Evolutionary conservation across 92 coral and sea anemone genomes (phyloP).

Genomic region (Ricordea florida): DNA sequence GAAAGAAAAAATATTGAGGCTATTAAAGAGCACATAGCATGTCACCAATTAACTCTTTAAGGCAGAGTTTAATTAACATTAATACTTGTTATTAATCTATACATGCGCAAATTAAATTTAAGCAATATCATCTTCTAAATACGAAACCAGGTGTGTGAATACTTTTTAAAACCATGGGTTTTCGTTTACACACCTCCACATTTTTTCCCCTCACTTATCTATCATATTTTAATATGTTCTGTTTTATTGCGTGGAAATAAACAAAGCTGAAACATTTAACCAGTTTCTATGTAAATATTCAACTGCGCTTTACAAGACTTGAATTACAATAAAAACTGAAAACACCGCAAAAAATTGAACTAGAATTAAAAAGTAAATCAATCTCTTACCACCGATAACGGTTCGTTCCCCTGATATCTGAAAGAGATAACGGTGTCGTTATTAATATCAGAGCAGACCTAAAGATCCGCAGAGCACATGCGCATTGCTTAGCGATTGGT

Average conservation of each 20-base stretch:
- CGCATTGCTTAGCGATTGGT: neutral
- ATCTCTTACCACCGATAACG: slow-evolving; percentile 18
- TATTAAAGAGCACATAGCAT: neutral
- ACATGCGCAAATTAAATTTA: neutral
- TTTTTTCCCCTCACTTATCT: too few species aligned
- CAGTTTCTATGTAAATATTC: too few species aligned
- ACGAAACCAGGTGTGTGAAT: too few species aligned
- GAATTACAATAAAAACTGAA: too few species aligned
- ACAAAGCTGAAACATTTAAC: too few species aligned
- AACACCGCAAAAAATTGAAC: too few species aligned
- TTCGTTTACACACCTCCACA: too few species aligned
- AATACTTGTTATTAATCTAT: neutral
- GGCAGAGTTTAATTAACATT: neutral
- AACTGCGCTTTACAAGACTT: too few species aligned
- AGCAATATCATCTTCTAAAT: too few species aligned
- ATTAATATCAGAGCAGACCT: neutral
- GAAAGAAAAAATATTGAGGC: neutral
- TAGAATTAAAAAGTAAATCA: neutral
- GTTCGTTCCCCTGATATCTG: slow-evolving; percentile 24
- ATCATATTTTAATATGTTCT: neutral
- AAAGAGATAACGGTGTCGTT: neutral
- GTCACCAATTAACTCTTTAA: neutral
- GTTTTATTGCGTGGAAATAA: neutral
- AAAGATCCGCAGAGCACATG: neutral
- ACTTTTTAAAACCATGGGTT: too few species aligned